Conservation (phyloP, 2,888 invertebrate genomes). For the Syrista parreyssii region DNA sequence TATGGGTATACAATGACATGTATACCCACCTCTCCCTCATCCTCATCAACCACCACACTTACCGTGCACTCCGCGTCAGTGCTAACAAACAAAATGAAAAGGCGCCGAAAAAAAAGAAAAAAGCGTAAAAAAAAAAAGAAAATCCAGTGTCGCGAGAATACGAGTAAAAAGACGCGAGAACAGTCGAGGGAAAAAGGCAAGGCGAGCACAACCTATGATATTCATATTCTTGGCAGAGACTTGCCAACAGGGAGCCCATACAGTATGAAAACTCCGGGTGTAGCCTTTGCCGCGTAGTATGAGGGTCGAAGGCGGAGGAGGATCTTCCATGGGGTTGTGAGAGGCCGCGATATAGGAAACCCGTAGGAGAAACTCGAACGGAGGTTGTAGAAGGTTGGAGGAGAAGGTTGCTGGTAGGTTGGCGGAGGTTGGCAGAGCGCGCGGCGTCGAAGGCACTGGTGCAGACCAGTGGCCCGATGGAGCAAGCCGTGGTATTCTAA, state of each 20-base stretch:
- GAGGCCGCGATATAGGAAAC: neutral
- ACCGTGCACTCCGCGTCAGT: no score
- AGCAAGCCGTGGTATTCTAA: slow-evolving; percentile 57
- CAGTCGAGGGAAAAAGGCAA: neutral
- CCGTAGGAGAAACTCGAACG: neutral
- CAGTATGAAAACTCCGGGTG: neutral
- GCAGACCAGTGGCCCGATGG: slow-evolving; percentile 37
- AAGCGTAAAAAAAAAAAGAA: neutral
- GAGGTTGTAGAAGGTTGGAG: neutral
- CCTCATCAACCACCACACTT: neutral
- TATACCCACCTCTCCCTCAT: no score
- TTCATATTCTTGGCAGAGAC: slow-evolving; percentile 62
- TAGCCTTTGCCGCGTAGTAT: neutral
- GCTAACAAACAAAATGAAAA: neutral
- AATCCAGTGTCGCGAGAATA: neutral
- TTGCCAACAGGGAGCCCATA: slow-evolving; percentile 3
- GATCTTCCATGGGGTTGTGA: neutral
- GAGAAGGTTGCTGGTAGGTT: slow-evolving; percentile 26
- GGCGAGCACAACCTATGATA: slow-evolving; percentile 49
- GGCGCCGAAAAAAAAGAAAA: no score
- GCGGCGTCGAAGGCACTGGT: slow-evolving; percentile 46
- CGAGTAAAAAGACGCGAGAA: neutral
- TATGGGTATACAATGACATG: no score
- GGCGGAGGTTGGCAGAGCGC: slow-evolving; percentile 49
- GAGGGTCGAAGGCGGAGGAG: neutral